Base-by-base conservation (phyloP, 2,888 invertebrate species). In the Polia nebulosa region DNA sequence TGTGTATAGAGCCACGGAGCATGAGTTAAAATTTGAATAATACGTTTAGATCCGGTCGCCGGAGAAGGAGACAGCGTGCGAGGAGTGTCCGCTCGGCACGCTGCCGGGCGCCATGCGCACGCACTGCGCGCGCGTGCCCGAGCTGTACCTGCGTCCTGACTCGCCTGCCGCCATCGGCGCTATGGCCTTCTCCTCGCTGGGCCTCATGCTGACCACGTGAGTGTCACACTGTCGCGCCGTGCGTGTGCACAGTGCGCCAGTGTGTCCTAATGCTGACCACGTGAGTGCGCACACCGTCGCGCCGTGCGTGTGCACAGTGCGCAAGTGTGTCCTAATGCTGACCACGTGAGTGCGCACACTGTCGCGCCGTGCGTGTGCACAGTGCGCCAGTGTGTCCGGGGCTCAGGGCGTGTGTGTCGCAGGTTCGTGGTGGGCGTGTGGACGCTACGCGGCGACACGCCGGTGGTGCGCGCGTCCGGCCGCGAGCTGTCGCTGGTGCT, bases 391-490 rank as follows among this genome's bases (percentile, higher is more conserved):
- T 22, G 67, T 45, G 32, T 11, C 53, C 97, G n/a, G n/a, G n/a
- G n/a, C n/a, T n/a, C n/a, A n/a, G n/a, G n/a, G n/a, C n/a, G 52
- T 41, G 32, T 41, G 3, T 57, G 49, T 15, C 15, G 56, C 89
- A 94, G 95, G 66, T 97, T 97, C 89, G 97, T 98, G 57, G 96
- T 96, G 58, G 96, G 96, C 47, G 97, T 98, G 71, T 99, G 99
- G 96, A 95, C 97, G 79, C 96, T 97, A 76, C 97, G 98, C 94
- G 98, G 99, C 91, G 97, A 98, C 89, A 99, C 99, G 17, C 99
- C 99, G 1, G 98, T 99, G 74, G 99, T 99, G 56, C 97, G 99
- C 85, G 99, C 99, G 4, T 98, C 99, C 17, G 99, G 99, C 22
- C 96, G 98, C 70, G 98, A 98, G 93, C 95, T 98, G 71, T 98